Evolutionary conservation across 1,140 invertebrate species (phyloP).

Genomic region (Lordiphosa collinella): DNA sequence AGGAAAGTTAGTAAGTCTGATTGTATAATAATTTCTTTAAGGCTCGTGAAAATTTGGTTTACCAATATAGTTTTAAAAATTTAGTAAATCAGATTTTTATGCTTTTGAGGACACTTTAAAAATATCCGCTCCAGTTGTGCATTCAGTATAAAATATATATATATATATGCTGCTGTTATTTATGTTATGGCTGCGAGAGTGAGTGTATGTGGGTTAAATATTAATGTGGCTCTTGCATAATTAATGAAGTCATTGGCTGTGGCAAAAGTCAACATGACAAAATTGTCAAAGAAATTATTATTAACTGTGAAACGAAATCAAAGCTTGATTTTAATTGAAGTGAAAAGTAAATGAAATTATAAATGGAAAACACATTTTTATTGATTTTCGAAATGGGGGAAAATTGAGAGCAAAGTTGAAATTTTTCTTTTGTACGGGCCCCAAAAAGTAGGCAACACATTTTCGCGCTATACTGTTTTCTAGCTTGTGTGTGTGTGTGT

Average conservation of each 20-base stretch:
- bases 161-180: constrained; percentile 1
- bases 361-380: constrained; percentile 24
- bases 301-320: constrained; percentile 48
- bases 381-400: background rate
- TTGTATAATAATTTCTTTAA: no score
- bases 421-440: constrained; percentile 4
- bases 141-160: no score
- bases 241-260: constrained; percentile 60
- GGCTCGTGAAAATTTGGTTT: no score
- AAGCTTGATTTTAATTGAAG: constrained; percentile 37
- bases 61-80: no score
- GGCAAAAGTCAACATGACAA: constrained; percentile 61
- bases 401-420: constrained; percentile 9
- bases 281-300: constrained; percentile 25
- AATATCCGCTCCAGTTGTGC: no score
- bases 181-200: background rate
- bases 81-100: no score
- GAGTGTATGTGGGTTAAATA: constrained; percentile 34
- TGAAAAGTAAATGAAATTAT: constrained; percentile 29
- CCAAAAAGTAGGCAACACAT: constrained; percentile 24
- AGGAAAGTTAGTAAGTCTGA: no score
- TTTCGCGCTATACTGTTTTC: background rate
- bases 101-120: no score
- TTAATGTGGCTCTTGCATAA: constrained; percentile 45
- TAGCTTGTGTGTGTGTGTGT: background rate